Percentiles rank a stretch among this genome's conserved stretches.
These are phyloP conservation scores for Caenorhabditis briggsae DNA, from an alignment of 1,140 invertebrate genomes.

Conservation along the genomic window DNA sequence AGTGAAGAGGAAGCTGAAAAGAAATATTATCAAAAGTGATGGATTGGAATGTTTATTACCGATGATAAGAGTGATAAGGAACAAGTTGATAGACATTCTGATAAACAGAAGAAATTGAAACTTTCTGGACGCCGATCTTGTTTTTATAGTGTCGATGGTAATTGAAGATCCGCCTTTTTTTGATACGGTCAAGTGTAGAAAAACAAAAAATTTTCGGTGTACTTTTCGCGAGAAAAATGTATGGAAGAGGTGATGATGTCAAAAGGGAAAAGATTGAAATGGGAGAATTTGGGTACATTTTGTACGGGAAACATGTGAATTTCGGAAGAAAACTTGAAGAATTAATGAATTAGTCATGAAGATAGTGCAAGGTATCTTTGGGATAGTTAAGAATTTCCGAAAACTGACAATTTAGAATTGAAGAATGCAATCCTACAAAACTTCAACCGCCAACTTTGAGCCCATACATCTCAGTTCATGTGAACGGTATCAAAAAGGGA, in stretches of 20 bases:
- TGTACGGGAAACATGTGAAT: conserved; percentile 7
- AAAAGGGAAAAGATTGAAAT: conserved; percentile 2
- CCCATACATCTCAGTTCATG: too few species aligned
- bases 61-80: conserved; percentile 6
- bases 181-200: neutral
- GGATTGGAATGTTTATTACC: conserved; percentile 10
- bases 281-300: conserved; percentile 2
- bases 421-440: too few species aligned
- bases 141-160: neutral
- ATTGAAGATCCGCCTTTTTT: conserved; percentile 1
- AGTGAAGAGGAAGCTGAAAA: conserved; percentile 39
- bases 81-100: neutral
- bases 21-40: neutral
- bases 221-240: neutral
- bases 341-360: neutral
- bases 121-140: neutral
- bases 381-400: too few species aligned
- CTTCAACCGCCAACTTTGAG: too few species aligned
- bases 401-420: too few species aligned
- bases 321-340: neutral
- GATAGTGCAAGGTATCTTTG: too few species aligned
- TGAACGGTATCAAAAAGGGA: too few species aligned
- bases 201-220: conserved; percentile 7
- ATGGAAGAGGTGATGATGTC: neutral
- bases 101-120: neutral